These are phyloP conservation scores for Sericinus montela DNA, from an alignment of 2,888 invertebrate species.

Conservation along the genomic window DNA sequence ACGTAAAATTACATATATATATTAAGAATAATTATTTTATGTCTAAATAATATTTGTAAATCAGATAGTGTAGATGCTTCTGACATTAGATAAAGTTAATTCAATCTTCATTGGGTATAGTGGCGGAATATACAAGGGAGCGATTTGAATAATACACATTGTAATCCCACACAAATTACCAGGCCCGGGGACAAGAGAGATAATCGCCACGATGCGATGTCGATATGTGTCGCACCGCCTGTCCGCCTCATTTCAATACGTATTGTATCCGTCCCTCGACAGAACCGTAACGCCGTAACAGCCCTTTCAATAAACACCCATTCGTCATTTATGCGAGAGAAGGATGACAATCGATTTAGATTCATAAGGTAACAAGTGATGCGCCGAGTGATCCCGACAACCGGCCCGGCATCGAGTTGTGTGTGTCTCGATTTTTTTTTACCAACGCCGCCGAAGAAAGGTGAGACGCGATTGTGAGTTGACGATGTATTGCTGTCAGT, in stretches of 20 bases:
- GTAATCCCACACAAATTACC: conserved; percentile 68
- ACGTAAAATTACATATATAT: too few relatives aligned
- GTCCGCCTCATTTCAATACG: conserved; percentile 65
- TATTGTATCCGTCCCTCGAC: conserved; percentile 50
- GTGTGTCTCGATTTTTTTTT: conserved; percentile 51
- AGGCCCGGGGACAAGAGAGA: conserved; percentile 50
- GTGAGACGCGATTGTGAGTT: conserved; percentile 54
- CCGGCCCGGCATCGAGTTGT: conserved; percentile 26
- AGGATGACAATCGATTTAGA: conserved; percentile 64
- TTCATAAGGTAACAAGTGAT: conserved; percentile 53
- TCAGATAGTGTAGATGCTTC: too few relatives aligned
- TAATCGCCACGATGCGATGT: conserved; percentile 61
- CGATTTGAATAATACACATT: conserved; percentile 61
- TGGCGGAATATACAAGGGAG: conserved; percentile 35
- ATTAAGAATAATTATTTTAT: too few relatives aligned
- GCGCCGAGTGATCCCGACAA: conserved; percentile 60
- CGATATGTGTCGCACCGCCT: conserved; percentile 52
- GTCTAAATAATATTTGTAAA: too few relatives aligned
- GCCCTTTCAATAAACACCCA: conserved; percentile 47
- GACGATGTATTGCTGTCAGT: conserved; percentile 65
- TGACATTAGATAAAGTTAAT: too few relatives aligned
- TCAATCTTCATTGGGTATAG: too few relatives aligned
- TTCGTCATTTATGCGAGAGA: conserved; percentile 62
- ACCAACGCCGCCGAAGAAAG: conserved; percentile 41
- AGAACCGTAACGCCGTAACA: conserved; percentile 52